Evolutionary conservation across 92 coral and sea anemone genomes (phyloP).

Genomic region (Bergia puertoricense): DNA sequence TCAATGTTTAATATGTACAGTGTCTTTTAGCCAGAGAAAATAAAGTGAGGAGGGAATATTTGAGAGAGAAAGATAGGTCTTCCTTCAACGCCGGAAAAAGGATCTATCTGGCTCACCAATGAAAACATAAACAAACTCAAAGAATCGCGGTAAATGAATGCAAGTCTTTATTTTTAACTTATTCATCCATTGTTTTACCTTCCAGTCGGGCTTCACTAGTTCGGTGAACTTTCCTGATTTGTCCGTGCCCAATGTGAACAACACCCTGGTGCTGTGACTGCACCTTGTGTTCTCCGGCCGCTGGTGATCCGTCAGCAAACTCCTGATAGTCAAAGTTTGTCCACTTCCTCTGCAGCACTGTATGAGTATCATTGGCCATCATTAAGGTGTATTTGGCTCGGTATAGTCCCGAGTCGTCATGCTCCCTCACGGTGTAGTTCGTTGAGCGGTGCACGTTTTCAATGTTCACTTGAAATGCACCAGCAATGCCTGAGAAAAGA

Average conservation of each 20-base stretch:
- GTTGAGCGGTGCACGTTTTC: slow-evolving; percentile 38
- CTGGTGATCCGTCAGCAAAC: slow-evolving; percentile 89
- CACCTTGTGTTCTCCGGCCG: slow-evolving; percentile 74
- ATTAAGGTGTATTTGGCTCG: slow-evolving; percentile 66
- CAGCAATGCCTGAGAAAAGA: slow-evolving; percentile 63
- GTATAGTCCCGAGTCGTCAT: slow-evolving; percentile 92
- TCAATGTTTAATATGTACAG: too few species aligned
- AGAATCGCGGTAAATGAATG: too few species aligned
- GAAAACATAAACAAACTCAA: too few species aligned
- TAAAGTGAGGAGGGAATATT: too few species aligned
- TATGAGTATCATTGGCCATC: slow-evolving; percentile 68
- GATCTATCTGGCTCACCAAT: too few species aligned
- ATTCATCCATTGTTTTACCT: not conserved
- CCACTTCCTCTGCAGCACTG: slow-evolving; percentile 82
- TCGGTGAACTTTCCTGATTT: slow-evolving; percentile 69
- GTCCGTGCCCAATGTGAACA: slow-evolving; percentile 70
- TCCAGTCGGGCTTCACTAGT: slow-evolving; percentile 65
- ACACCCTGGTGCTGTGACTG: slow-evolving; percentile 71
- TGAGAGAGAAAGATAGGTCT: too few species aligned
- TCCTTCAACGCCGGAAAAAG: too few species aligned
- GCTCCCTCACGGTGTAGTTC: slow-evolving; percentile 63
- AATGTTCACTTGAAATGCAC: slow-evolving; percentile 79
- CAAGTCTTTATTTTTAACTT: too few species aligned
- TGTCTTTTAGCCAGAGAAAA: too few species aligned
- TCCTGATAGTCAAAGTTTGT: slow-evolving; percentile 78